A percentile compares a stretch with the other conserved stretches of the same genome.
Evolutionary conservation across 2,113 vertebrate genomes (phyloP).

Genomic region (Suricata suricatta): DNA sequence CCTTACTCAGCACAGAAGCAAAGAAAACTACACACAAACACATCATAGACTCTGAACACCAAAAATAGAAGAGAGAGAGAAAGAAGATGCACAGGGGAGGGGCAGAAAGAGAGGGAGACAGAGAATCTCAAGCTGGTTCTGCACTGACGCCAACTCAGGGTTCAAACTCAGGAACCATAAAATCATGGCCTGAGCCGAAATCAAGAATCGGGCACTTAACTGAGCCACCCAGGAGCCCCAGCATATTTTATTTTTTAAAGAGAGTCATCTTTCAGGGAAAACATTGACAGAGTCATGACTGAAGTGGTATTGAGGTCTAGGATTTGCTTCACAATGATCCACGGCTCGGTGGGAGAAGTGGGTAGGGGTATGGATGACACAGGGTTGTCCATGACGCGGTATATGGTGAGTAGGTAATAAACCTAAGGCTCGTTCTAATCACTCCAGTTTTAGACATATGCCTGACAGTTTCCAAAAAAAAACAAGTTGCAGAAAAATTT

Average conservation of each 20-base stretch:
- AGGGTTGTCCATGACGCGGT: fast-evolving
- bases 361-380: background rate
- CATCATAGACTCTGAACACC: background rate
- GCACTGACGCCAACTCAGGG: too few relatives aligned
- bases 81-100: too few relatives aligned
- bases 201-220: too few relatives aligned
- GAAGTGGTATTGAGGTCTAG: background rate
- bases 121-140: too few relatives aligned
- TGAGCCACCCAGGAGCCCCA: too few relatives aligned
- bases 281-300: background rate
- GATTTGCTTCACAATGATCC: background rate
- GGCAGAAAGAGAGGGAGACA: too few relatives aligned
- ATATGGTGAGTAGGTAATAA: background rate
- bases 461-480: background rate
- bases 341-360: background rate
- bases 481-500: background rate
- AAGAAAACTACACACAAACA: background rate
- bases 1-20: background rate
- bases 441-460: background rate
- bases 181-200: too few relatives aligned
- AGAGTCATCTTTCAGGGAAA: background rate
- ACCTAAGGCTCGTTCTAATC: background rate
- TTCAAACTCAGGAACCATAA: too few relatives aligned
- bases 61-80: background rate
- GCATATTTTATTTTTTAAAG: background rate